Base-by-base conservation (phyloP, 2,797 vertebrate species). In the Myotis planiceps region DNA sequence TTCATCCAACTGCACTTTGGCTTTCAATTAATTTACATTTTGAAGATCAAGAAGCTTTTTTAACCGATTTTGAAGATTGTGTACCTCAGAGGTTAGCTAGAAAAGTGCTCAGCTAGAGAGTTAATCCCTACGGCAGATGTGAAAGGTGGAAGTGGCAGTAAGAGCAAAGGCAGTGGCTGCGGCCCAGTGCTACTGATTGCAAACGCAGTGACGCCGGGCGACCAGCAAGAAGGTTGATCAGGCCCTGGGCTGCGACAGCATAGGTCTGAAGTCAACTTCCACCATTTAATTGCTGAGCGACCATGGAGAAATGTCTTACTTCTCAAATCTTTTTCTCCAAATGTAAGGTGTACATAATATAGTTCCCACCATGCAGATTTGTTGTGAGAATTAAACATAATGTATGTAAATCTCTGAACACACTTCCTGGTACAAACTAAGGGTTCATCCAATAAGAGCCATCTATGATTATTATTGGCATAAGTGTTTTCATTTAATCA, bases 21-120 rank as follows among this genome's bases (percentile, higher is more conserved):
- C 27, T 42, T 72, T 86, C 51, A 75, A 27, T 66, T 84, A 90
- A 95, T 97, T 97, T 97, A 96, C 82, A 88, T 97, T 92, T 95
- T 85, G 68, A 89, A 96, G 87, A 95, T 78, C 87, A 95, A 92
- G 69, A 92, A 74, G 49, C 63, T 78, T 94, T 80, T 90, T 94
- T 90, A 94, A 95, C 60, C 29, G 84, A 29, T 87, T 88, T 19
- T 92, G 74, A 96, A 95, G 37, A 42, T 9, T n/a, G 60, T 76
- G 18, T 83, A 45, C 82, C 79, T 97, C 74, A n/a, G 63, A 94
- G 79, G 27, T 58, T 68, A 84, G n/a, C 34, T 80, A 63, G 37
- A 71, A 95, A 96, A 58, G 15, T 53, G 84, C 66, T 92, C 27
- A 88, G 69, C 81, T 66, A 55, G 19, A 92, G 9, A 39, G 96